phyloP scores from a whole-genome alignment of 1,140 invertebrate genomes.

The Drosophila rhopaloa region DNA sequence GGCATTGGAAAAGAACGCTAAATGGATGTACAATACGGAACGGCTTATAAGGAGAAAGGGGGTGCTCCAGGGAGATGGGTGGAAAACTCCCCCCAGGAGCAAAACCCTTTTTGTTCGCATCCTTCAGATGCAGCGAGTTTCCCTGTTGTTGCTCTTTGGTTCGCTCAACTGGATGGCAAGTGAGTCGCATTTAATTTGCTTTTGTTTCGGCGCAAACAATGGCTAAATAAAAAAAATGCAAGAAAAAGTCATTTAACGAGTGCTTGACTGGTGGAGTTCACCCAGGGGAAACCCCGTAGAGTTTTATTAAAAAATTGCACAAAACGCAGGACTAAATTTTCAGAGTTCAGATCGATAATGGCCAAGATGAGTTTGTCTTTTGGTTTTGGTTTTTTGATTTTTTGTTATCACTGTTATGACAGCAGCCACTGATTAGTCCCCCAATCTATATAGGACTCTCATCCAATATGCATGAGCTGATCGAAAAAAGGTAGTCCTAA shows the following conservation, averaged over 20 bases:
- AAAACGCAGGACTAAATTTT: conserved; percentile 35
- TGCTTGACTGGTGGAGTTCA: conserved; percentile 41
- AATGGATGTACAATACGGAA: conserved; percentile 21
- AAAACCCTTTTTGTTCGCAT: conserved; percentile 23
- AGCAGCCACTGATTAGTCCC: conserved; percentile 66
- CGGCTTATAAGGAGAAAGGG: background rate
- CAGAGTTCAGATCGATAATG: conserved; percentile 41
- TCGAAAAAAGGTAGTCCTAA: conserved; percentile 59
- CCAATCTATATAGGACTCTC: conserved; percentile 36
- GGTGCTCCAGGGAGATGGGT: conserved; percentile 1
- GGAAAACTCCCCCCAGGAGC: conserved; percentile 14
- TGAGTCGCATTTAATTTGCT: conserved; percentile 82
- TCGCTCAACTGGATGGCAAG: conserved; percentile 79
- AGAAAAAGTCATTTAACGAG: conserved; percentile 78
- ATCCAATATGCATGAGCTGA: conserved; percentile 76
- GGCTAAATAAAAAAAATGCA: conserved; percentile 57
- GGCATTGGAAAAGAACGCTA: conserved; percentile 10
- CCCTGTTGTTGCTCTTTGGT: conserved; percentile 46
- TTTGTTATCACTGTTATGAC: conserved; percentile 74
- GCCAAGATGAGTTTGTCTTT: conserved; percentile 30
- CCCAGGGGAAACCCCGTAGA: conserved; percentile 10
- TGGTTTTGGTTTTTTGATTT: conserved; percentile 23
- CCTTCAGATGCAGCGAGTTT: conserved; percentile 48
- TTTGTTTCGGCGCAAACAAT: conserved; percentile 72
- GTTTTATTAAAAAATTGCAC: conserved; percentile 56